These are phyloP conservation scores for Catocala fraxini DNA, from an alignment of 2,888 invertebrate species.

Conservation along the genomic window DNA sequence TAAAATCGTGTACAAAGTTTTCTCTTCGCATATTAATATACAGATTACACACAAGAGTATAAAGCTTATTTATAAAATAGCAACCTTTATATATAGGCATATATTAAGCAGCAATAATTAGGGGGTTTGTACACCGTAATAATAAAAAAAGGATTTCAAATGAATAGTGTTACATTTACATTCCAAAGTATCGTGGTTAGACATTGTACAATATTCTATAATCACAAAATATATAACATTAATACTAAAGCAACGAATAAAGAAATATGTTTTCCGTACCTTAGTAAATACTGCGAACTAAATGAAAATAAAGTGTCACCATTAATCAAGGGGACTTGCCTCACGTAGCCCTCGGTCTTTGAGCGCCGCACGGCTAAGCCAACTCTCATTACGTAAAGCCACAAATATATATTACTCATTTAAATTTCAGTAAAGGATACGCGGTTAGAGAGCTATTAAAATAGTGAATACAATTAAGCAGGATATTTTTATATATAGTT, in stretches of 20 bases:
- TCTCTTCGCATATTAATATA: too few relatives aligned
- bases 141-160: too few relatives aligned
- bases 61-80: too few relatives aligned
- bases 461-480: too few relatives aligned
- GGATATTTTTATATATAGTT: too few relatives aligned
- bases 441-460: slow-evolving; percentile 4
- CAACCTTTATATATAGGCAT: too few relatives aligned
- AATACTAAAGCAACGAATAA: slow-evolving; percentile 23
- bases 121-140: too few relatives aligned
- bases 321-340: slow-evolving; percentile 70
- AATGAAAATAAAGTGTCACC: slow-evolving; percentile 73
- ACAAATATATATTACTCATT: slow-evolving; percentile 2
- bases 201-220: neutral
- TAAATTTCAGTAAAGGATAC: slow-evolving; percentile 3
- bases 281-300: slow-evolving; percentile 49
- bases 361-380: slow-evolving; percentile 27
- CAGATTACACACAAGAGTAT: too few relatives aligned
- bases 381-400: slow-evolving; percentile 47
- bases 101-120: too few relatives aligned
- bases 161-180: too few relatives aligned
- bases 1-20: too few relatives aligned
- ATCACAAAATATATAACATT: slow-evolving; percentile 12
- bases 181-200: too few relatives aligned
- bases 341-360: slow-evolving; percentile 59
- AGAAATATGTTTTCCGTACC: slow-evolving; percentile 41